Conservation (phyloP, 2,797 vertebrate species). For the Galagoides demidoff region DNA sequence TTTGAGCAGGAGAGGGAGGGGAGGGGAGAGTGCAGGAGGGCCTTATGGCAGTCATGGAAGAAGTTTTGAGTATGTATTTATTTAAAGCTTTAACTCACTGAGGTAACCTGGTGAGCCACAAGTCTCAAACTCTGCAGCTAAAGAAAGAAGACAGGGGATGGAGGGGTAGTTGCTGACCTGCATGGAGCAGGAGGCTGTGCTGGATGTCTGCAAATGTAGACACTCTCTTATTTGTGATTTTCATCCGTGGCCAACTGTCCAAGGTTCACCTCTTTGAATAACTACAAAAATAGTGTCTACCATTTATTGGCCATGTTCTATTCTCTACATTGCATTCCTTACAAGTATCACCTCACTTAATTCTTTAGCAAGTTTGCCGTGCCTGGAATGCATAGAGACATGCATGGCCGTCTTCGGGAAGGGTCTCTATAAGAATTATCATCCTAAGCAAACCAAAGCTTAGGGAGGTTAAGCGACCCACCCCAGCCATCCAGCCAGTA, state of each 20-base stretch:
- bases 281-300: background rate
- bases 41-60: constrained; percentile 62
- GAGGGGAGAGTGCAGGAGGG: constrained; percentile 70
- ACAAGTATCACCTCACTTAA: background rate
- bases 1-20: constrained; percentile 68
- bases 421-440: background rate
- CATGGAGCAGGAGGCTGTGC: background rate
- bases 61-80: constrained; percentile 61
- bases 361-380: background rate
- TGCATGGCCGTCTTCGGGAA: background rate
- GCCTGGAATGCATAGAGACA: background rate
- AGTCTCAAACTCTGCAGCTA: constrained; percentile 25
- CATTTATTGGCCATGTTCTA: accelerated
- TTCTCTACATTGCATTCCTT: background rate
- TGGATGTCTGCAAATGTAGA: background rate
- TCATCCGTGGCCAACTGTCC: background rate
- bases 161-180: background rate
- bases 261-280: background rate
- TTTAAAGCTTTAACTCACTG: constrained; percentile 61
- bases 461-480: background rate
- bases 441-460: constrained; percentile 60
- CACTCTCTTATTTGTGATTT: background rate
- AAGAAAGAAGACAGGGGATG: background rate
- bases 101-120: constrained; percentile 45
- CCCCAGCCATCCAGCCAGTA: background rate